Base-by-base conservation (phyloP, 2,888 invertebrate genomes). In the Gordius sp. region DNA sequence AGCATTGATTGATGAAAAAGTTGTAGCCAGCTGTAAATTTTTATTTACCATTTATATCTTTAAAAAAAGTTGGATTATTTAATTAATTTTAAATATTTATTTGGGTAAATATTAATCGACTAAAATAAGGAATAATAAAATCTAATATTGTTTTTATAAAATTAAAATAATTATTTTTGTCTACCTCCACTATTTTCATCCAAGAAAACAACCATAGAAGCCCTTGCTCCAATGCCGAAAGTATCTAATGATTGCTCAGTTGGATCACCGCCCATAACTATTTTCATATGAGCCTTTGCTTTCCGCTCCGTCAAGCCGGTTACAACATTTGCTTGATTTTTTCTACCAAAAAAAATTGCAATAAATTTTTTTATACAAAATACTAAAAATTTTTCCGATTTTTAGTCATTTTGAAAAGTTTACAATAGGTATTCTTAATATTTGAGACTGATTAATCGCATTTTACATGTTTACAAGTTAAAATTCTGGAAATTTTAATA, bases 1-100 rank as follows among this genome's bases (percentile, higher is more conserved):
- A 25, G 23, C 55, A 54, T 25, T 54, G 26, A 20, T 24, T 25
- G 8, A 54, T 54, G 28, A 27, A 54, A 27, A 54, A 54, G 27
- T 54, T 47, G 20, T 47, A 47, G 16, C 47, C 47, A n/a, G n/a
- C 47, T 47, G 4, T 47, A 33, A 33, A 13, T 33, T 13, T 13
- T n/a, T 13, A 33, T 33, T 33, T 13, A 33, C n/a, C n/a, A 13
- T 33, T 33, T 33, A 33, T 33, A 13, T 33, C n/a, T n/a, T n/a
- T n/a, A n/a, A n/a, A 33, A 13, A 33, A 33, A 33, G 8, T n/a
- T 33, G n/a, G n/a, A 33, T 13, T 33, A 13, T 33, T 33, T 33
- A 33, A 33, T 33, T 13, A 33, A 33, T 33, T n/a, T n/a, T n/a
- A n/a, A n/a, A n/a, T n/a, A n/a, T n/a, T n/a, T n/a, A n/a, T n/a